Base-by-base conservation (phyloP, 1,140 invertebrate species). In the Holcopasites calliopsidis region DNA sequence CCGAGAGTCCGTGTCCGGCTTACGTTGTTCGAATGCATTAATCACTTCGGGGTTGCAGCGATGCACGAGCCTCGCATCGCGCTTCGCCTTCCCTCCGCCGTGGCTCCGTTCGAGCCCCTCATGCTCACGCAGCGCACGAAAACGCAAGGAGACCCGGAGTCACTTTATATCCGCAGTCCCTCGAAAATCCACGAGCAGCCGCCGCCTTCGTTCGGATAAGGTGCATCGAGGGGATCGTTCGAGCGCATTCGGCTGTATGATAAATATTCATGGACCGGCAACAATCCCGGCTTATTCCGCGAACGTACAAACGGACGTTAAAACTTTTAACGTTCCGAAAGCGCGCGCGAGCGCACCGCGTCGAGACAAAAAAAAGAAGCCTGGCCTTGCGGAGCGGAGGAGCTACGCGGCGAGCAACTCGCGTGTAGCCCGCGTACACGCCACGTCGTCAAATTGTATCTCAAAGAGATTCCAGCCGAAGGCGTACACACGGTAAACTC, bases 1-100 rank as follows among this genome's bases (percentile, higher is more conserved):
- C 64, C 44, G 50, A 68, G 68, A 62, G 85, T 85, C 83, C 80
- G 71, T 84, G 79, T 79, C 85, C 79, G 73, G 81, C 80, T 79
- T 85, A 79, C 78, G 81, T 87, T 77, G 76, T 69, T 77, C 82
- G 77, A 84, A 87, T 84, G 61, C 86, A 87, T 87, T 87, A 86
- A 87, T 87, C 85, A 86, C 80, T 40, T 38, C 13, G 38, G 11
- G 31, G 57, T 31, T 13, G 55, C 42, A 40, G 70, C 72, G 55
- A 72, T 72, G 76, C 73, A 71, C 52, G 55, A 74, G 44, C 81
- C 71, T 77, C n/a, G 84, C 69, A 68, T 84, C 65, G 71, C 81
- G 58, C 54, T 76, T n/a, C 69, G 57, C 68, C 57, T 68, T 71
- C 73, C 35, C 50, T 71, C 60, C 35, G 28, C 44, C 26, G 18